Evolutionary conservation across 2,113 vertebrate genomes (phyloP).

Genomic region (Recurvirostra avosetta): DNA sequence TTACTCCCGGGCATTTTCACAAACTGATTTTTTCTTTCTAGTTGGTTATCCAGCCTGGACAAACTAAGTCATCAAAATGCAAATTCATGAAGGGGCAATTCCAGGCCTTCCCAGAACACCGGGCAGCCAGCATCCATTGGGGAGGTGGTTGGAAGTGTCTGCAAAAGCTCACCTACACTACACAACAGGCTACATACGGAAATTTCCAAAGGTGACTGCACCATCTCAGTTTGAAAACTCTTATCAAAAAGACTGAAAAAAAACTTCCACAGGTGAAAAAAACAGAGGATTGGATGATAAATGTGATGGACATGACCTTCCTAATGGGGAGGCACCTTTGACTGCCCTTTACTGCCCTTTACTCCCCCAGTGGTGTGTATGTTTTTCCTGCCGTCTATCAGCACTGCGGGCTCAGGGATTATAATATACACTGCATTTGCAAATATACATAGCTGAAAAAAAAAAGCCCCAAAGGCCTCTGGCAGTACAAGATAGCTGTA

Average conservation of each 20-base stretch:
- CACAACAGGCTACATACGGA: rapidly evolving
- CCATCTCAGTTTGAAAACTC: neutral
- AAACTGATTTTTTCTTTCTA: neutral
- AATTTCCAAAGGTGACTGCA: neutral
- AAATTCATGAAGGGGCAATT: neutral
- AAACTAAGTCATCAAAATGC: neutral
- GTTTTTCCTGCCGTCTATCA: neutral
- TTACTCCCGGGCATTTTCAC: neutral
- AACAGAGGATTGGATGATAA: neutral
- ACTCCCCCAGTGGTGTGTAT: neutral
- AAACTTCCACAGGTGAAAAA: neutral
- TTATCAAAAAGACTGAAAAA: neutral
- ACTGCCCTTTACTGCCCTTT: neutral
- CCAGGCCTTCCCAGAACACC: neutral
- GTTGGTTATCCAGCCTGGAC: neutral
- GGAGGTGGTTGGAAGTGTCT: neutral
- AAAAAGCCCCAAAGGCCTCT: neutral
- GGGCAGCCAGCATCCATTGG: neutral
- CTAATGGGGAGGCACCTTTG: neutral
- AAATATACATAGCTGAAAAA: neutral
- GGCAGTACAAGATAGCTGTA: constrained; percentile 14
- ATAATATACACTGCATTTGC: neutral
- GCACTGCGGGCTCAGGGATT: neutral
- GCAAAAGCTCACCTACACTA: neutral
- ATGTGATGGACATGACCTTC: neutral